phyloP scores from a whole-genome alignment of 2,888 invertebrate genomes.

The Patella pellucida region DNA sequence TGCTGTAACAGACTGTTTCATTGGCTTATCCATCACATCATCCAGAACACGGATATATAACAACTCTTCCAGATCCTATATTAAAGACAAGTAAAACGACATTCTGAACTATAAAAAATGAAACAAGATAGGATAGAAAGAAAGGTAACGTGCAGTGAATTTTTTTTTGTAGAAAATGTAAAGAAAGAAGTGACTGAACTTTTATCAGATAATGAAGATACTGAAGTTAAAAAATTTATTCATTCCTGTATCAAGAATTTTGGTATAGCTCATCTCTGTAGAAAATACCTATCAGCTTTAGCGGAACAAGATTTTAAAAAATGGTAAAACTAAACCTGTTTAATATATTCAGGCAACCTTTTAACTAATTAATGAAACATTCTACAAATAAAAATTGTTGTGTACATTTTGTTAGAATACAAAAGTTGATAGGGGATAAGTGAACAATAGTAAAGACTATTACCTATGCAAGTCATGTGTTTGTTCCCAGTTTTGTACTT shows the following conservation, averaged over 20 bases:
- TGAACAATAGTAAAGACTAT: too few species aligned
- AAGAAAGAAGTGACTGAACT: slow-evolving; percentile 19
- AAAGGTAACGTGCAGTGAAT: neutral
- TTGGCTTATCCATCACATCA: too few species aligned
- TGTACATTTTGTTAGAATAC: too few species aligned
- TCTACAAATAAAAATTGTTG: too few species aligned
- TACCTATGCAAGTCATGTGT: too few species aligned
- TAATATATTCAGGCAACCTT: slow-evolving; percentile 6
- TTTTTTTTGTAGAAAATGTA: slow-evolving; percentile 11
- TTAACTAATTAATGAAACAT: too few species aligned
- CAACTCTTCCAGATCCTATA: too few species aligned
- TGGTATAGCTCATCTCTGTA: slow-evolving; percentile 61
- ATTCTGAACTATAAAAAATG: neutral
- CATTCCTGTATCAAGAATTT: slow-evolving; percentile 51
- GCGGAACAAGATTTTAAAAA: slow-evolving; percentile 35
- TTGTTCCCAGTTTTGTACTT: too few species aligned
- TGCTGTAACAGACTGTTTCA: too few species aligned
- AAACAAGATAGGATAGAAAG: neutral
- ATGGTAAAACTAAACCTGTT: slow-evolving; percentile 40
- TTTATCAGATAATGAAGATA: slow-evolving; percentile 43
- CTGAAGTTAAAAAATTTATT: slow-evolving; percentile 52
- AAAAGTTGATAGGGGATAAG: too few species aligned
- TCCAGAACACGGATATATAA: too few species aligned
- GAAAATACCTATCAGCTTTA: slow-evolving; percentile 49
- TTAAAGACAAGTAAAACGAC: too few species aligned